Evolutionary conservation across 2,797 vertebrate genomes (phyloP).

Genomic region (Kryptolebias ocellatus): DNA sequence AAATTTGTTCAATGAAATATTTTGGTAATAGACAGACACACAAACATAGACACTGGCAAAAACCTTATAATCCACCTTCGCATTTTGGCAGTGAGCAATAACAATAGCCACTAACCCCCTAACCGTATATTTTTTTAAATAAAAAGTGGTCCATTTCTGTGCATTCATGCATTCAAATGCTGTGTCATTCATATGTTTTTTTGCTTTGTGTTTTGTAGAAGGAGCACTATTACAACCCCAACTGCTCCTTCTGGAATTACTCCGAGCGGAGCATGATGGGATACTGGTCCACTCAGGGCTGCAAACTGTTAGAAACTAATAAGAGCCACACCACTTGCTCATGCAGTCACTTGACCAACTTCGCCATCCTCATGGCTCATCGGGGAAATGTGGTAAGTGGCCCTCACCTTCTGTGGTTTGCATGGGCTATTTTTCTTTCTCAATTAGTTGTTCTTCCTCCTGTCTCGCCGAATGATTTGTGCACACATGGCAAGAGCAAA

Average conservation of each 20-base stretch:
- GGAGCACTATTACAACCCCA: constrained; percentile 98
- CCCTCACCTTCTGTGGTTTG: constrained; percentile 19
- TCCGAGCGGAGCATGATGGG: constrained; percentile 99
- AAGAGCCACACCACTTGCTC: constrained; percentile 96
- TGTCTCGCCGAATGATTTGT: constrained; percentile 53
- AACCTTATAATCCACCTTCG: no score
- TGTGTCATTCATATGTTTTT: constrained; percentile 16
- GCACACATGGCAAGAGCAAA: constrained; percentile 50
- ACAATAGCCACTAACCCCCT: no score
- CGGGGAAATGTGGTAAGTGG: constrained; percentile 91
- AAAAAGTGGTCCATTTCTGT: constrained; percentile 19
- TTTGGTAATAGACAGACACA: no score
- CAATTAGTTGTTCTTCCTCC: constrained; percentile 37
- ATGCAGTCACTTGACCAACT: constrained; percentile 99
- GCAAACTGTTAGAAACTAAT: constrained; percentile 95
- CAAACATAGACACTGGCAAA: no score
- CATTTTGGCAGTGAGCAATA: no score
- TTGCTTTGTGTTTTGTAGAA: constrained; percentile 80
- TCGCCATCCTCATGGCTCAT: constrained; percentile 98
- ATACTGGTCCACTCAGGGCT: constrained; percentile 98
- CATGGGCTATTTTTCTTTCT: constrained; percentile 38
- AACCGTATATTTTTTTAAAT: no score
- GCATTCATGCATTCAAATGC: constrained; percentile 40
- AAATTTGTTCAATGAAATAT: no score
- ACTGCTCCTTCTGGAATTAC: constrained; percentile 99